Base-by-base conservation (phyloP, 2,888 invertebrate genomes). In the Helicoverpa assulta region DNA sequence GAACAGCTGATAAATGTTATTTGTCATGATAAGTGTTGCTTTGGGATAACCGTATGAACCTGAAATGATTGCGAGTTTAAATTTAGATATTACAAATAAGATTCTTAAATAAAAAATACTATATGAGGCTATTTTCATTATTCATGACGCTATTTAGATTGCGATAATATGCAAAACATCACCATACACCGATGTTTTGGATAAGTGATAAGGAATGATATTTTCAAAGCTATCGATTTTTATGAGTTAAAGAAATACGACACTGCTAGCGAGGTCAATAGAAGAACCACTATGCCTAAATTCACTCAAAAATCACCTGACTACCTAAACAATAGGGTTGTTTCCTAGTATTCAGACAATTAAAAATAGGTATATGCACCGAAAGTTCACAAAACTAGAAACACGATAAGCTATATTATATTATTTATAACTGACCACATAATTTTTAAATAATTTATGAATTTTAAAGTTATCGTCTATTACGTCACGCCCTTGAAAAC, bases 11-110 rank as follows among this genome's bases (percentile, higher is more conserved):
- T 70, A 73, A 68, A 73, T 64, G 14, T 56, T 58, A 65, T 69
- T 64, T 66, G 68, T 73, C 83, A 73, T 26, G 78, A 80, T 82
- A 76, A 71, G 29, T 56, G 53, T 65, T 71, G 59, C 70, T 64
- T 63, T 69, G 58, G 61, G 62, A 71, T 78, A 54, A 56, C 55
- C 26, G 58, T 57, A 69, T 67, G 51, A 61, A 76, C 21, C 53
- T 61, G 33, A 29, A 57, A 19, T n/a, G 54, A 55, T 53, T 43
- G n/a, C 8, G 5, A 16, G 29, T 62, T 53, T 76, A 62, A 47
- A 53, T 76, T 70, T 65, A 70, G 65, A 55, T 33, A 19, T 61
- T 73, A 52, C 29, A 21, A 56, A 77, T 56, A 53, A 3, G 5
- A 10, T 47, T 47, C 16, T 47, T n/a, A n/a, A 16, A 47, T n/a